Base-by-base conservation (phyloP, 1,140 invertebrate genomes). In the Lepidurus apus region DNA sequence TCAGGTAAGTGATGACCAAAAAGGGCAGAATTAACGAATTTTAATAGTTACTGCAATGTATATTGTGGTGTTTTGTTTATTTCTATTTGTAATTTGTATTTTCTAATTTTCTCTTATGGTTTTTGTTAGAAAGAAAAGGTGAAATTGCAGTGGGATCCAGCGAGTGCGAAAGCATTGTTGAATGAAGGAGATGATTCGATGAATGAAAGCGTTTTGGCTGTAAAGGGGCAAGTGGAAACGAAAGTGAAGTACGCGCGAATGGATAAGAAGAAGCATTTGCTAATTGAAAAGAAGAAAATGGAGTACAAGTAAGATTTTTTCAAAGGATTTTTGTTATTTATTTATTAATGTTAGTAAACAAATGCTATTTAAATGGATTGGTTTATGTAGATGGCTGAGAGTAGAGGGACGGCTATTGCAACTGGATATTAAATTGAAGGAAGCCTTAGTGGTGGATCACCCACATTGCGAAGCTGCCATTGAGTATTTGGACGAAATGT, bases 391-490 rank as follows among this genome's bases (percentile, higher is more conserved):
- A 82, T 91, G 90, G 84, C 83, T 91, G 43, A 88, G 89, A 82
- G 88, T 88, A 7, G 92, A 93, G 83, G 89, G 89, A 73, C 90
- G 91, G 81, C 85, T 95, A 1, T 86, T 93, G 53, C 89, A 92
- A 81, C 85, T 92, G 80, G 92, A 94, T 81, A 87, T 89, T 43
- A 90, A 91, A 82, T 91, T 95, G 43, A 93, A 92, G 82, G 88
- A 89, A 0, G 89, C 89, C 80, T 83, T 93, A 17, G 87, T 88
- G 42, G 82, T 92, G 17, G 88, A 90, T 77, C 85, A 87, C 65
- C 91, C 91, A 1, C 89, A 93, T 83, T 87, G 89, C 1, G 89
- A 91, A 42, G 80, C 80, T 76, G 81, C 80, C 3, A 80, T 82
- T 9, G 80, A 81, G 75, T 78, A 86, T 1, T 87, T 92, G 86